Percentiles rank a stretch among this genome's conserved stretches.
These are phyloP conservation scores for Cheiracanthium punctorium DNA, from an alignment of 2,888 invertebrate genomes.

Conservation along the genomic window DNA sequence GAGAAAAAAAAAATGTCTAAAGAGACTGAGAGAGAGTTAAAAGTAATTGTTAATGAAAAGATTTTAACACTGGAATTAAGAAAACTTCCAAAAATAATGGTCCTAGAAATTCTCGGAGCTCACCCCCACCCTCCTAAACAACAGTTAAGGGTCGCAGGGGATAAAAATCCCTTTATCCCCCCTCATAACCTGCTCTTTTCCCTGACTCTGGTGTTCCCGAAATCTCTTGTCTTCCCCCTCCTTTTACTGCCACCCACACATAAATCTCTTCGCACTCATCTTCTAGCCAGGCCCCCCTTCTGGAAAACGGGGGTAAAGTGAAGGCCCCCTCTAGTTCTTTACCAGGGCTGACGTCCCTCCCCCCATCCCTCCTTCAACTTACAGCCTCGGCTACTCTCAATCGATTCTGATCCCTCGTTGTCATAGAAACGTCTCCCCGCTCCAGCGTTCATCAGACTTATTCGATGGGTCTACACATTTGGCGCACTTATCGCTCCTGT, in stretches of 20 bases:
- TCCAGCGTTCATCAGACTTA: slow-evolving; percentile 17
- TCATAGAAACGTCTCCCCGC: slow-evolving; percentile 47
- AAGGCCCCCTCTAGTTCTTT: slow-evolving; percentile 31
- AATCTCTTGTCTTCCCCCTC: slow-evolving; percentile 42
- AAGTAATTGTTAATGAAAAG: slow-evolving; percentile 61
- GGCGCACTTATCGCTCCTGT: neutral
- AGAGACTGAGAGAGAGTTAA: slow-evolving; percentile 34
- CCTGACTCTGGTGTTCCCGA: slow-evolving; percentile 53
- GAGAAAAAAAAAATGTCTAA: neutral
- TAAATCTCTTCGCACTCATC: slow-evolving; percentile 65
- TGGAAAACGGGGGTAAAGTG: neutral
- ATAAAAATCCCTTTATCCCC: slow-evolving; percentile 56
- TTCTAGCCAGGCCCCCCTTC: slow-evolving; percentile 41
- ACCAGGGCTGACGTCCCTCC: slow-evolving; percentile 21
- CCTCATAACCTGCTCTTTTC: slow-evolving; percentile 64
- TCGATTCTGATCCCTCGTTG: slow-evolving; percentile 68
- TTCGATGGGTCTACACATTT: neutral
- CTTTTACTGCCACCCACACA: slow-evolving; percentile 46
- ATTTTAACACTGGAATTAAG: slow-evolving; percentile 64
- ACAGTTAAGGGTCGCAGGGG: slow-evolving; percentile 53
- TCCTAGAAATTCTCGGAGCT: slow-evolving; percentile 24
- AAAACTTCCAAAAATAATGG: slow-evolving; percentile 63
- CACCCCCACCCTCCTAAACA: slow-evolving; percentile 27
- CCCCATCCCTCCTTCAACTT: slow-evolving; percentile 24
- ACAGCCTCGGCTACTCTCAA: slow-evolving; percentile 68